A percentile compares a stretch with the other conserved stretches of the same genome.
phyloP scores from a whole-genome alignment of 2,888 invertebrate genomes.

The Morpho achilles region DNA sequence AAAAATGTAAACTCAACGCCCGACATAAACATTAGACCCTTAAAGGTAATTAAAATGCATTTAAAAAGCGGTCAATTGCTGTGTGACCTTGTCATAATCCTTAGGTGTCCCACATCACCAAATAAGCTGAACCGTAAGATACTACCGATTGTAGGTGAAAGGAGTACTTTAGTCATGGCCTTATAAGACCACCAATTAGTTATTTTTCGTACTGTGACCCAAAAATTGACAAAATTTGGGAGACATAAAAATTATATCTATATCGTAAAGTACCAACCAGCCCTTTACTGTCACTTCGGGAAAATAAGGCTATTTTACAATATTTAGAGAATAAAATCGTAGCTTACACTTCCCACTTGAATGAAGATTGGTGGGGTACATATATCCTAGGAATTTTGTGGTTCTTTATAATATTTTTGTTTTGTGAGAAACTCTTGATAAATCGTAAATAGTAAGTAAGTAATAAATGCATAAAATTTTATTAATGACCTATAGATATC shows the following conservation, averaged over 20 bases:
- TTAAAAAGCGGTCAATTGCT: constrained; percentile 22
- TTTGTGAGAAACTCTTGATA: too few relatives aligned
- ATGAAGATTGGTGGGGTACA: too few relatives aligned
- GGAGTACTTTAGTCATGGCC: constrained; percentile 13
- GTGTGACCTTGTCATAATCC: constrained; percentile 14
- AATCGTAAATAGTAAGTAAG: too few relatives aligned
- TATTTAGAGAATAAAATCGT: too few relatives aligned
- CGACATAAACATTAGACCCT: constrained; percentile 2
- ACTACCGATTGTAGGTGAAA: constrained; percentile 16
- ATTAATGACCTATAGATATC: too few relatives aligned
- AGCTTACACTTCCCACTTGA: too few relatives aligned
- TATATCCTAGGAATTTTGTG: too few relatives aligned
- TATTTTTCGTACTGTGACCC: constrained; percentile 7
- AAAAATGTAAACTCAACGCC: background rate
- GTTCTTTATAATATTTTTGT: too few relatives aligned
- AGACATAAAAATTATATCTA: background rate
- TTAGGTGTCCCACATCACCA: constrained; percentile 14
- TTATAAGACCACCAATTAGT: constrained; percentile 16
- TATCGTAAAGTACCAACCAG: too few relatives aligned
- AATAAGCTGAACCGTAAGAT: constrained; percentile 19
- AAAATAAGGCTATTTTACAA: too few relatives aligned
- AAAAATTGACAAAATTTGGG: background rate
- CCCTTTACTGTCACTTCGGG: too few relatives aligned
- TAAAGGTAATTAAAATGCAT: constrained; percentile 20
- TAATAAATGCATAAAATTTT: too few relatives aligned